Conservation (phyloP, 2,888 invertebrate species). For the Muschampia plurimacula region DNA sequence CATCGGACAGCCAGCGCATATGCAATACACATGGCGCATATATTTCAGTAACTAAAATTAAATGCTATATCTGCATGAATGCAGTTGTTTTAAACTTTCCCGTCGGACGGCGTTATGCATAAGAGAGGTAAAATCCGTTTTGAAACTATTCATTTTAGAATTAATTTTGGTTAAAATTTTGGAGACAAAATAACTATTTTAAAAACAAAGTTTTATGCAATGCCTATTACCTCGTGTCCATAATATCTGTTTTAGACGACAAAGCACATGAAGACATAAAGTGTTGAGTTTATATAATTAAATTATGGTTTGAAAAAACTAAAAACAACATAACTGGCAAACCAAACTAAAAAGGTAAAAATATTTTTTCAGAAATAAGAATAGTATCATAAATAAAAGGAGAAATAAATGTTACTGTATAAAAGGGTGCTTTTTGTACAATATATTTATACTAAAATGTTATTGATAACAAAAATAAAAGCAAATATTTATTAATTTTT, state of each 20-base stretch:
- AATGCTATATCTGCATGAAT: constrained; percentile 31
- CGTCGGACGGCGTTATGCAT: constrained; percentile 21
- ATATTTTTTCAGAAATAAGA: too few relatives aligned
- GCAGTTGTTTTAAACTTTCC: constrained; percentile 27
- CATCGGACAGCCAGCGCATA: neutral
- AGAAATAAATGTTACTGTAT: too few relatives aligned
- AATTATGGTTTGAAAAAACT: too few relatives aligned
- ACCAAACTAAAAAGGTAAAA: too few relatives aligned
- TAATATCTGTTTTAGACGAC: neutral
- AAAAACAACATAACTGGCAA: too few relatives aligned
- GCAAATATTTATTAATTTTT: too few relatives aligned
- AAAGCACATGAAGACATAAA: too few relatives aligned
- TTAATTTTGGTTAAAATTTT: constrained; percentile 9
- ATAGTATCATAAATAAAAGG: too few relatives aligned
- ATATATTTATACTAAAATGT: too few relatives aligned
- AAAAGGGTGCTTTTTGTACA: too few relatives aligned
- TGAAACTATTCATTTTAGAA: constrained; percentile 21
- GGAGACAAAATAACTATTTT: neutral
- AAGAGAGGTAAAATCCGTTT: constrained; percentile 10
- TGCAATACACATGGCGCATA: neutral
- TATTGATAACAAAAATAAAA: too few relatives aligned
- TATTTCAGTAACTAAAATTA: constrained; percentile 5
- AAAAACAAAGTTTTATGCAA: neutral
- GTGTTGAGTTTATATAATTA: too few relatives aligned
- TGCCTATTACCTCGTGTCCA: neutral